These are phyloP conservation scores for Acanthopleura granulata DNA, from an alignment of 2,888 invertebrate genomes.

Conservation along the genomic window DNA sequence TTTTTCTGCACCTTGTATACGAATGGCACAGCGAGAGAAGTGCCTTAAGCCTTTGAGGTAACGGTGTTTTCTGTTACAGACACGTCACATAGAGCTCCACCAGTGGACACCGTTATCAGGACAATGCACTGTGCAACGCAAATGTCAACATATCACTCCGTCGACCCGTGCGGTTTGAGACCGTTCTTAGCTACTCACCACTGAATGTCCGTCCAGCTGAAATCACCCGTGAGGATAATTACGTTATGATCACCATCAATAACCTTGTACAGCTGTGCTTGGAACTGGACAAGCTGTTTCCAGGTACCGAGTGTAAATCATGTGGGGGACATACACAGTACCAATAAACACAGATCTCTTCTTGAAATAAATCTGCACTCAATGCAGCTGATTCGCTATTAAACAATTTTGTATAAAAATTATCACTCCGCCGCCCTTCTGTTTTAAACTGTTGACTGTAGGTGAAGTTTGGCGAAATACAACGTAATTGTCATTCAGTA, in stretches of 20 bases:
- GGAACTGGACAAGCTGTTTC: background rate
- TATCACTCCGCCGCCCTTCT: too few species aligned
- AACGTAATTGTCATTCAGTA: too few species aligned
- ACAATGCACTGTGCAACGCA: background rate
- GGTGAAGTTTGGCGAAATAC: too few species aligned
- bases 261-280: background rate
- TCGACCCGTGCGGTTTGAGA: background rate
- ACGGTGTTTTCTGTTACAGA: background rate
- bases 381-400: too few species aligned
- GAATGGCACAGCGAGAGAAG: background rate
- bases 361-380: background rate
- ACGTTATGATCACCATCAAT: background rate
- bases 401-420: too few species aligned
- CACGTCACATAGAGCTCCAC: background rate
- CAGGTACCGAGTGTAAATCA: background rate
- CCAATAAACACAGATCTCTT: slow-evolving; percentile 4
- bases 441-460: too few species aligned
- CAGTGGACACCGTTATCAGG: background rate
- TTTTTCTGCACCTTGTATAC: background rate
- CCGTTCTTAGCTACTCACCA: background rate
- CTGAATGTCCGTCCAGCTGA: background rate
- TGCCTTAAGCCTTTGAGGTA: background rate
- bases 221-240: slow-evolving; percentile 1
- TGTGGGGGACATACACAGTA: background rate
- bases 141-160: background rate